phyloP scores from a whole-genome alignment of 1,140 invertebrate species.

The Drosophila sp. region DNA sequence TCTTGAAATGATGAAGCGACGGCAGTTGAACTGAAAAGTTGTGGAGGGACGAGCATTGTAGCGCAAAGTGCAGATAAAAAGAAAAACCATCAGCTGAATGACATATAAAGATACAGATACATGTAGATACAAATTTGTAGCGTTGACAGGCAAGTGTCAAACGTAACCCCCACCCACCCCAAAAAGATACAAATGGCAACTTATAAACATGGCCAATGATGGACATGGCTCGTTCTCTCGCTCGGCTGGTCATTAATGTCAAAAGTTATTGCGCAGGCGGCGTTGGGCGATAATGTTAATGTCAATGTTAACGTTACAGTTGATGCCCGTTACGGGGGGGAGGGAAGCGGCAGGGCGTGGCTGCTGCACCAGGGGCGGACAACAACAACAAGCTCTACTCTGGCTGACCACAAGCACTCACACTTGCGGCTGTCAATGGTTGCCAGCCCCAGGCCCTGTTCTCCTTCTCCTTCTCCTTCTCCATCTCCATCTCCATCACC shows the following conservation, averaged over 20 bases:
- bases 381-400: slow-evolving; percentile 32
- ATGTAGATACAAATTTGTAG: slow-evolving; percentile 73
- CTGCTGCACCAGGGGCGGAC: slow-evolving; percentile 26
- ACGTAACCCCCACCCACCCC: slow-evolving; percentile 10
- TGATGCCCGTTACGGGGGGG: slow-evolving; percentile 30
- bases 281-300: slow-evolving; percentile 60
- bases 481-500: slow-evolving; percentile 24
- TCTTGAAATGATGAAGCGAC: slow-evolving; percentile 59
- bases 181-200: slow-evolving; percentile 72
- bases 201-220: slow-evolving; percentile 39
- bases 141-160: slow-evolving; percentile 66
- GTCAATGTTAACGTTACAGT: slow-evolving; percentile 52
- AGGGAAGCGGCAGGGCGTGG: slow-evolving; percentile 19
- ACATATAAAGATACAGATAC: slow-evolving; percentile 45
- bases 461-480: too few species aligned
- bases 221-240: slow-evolving; percentile 50
- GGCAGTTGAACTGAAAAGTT: slow-evolving; percentile 64
- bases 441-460: background rate
- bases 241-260: slow-evolving; percentile 73
- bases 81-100: slow-evolving; percentile 61
- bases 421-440: slow-evolving; percentile 43
- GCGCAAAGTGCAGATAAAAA: slow-evolving; percentile 79
- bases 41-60: slow-evolving; percentile 71
- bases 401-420: slow-evolving; percentile 76
- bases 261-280: slow-evolving; percentile 80